Evolutionary conservation across 37 sponge, comb jelly and placozoan genomes (phyloP), one percentile per base, ranked within the genome.

Genomic region (Ephydatia muelleri): DNA sequence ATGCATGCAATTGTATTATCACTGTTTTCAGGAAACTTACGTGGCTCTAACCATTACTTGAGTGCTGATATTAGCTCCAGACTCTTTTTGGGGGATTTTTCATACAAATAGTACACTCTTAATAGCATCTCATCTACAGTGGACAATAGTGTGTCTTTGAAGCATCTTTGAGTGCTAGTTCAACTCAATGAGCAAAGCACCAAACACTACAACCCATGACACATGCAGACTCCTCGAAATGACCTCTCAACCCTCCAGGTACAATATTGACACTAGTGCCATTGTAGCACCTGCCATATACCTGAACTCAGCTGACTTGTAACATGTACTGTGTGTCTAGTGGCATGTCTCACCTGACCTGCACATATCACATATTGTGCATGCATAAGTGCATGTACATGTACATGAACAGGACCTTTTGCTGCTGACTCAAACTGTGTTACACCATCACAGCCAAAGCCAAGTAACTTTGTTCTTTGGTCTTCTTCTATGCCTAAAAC

Each of bases 111-210:
- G 65, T 88, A 89, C 0, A 93, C 14, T 30, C 76, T 77, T 38
- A 89, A 21, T 0, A 93, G 82, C 22, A 93, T 27, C 0, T 92
- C 89, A 37, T 92, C 85, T 30, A 93, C 48, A 9, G 49, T 71
- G 23, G 72, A 6, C 67, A 93, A 93, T 28, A 83, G 73, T 2
- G 87, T 80, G 3, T 48, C 28, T 34, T 77, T 71, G 11, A 57
- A 72, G 90, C 83, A 87, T 89, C 90, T 49, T 83, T 88, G 33
- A 93, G 21, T 29, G 93, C 32, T 36, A 89, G 75, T 81, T 93
- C 84, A 23, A 93, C 67, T 26, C 84, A 19, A 80, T 93, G 94
- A 25, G 84, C 84, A 34, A 93, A 43, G 67, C 90, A 93, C 94
- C 90, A 93, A 79, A 70, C 11, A 68, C 72, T 22, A 86, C 31